Conservation (phyloP, 2,797 vertebrate species). For the Glyptemys insculpta region DNA sequence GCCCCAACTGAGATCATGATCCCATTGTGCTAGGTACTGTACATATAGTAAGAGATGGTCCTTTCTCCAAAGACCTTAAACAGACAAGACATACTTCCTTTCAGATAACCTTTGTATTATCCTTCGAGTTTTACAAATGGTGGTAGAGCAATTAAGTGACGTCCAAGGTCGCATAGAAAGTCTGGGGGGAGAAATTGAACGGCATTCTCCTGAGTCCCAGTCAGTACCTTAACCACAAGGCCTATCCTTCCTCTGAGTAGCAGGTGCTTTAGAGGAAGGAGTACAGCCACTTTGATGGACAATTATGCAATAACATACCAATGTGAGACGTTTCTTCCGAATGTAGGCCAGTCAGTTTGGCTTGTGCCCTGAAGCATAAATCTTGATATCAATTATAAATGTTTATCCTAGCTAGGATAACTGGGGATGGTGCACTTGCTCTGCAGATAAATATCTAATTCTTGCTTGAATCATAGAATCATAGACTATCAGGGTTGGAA, state of each 20-base stretch:
- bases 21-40: not conserved
- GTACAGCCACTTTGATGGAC: not conserved
- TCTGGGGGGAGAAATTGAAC: not conserved
- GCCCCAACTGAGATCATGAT: not conserved
- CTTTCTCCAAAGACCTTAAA: fast-evolving
- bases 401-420: not conserved
- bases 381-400: not conserved
- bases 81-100: not conserved
- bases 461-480: too few relatives aligned
- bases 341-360: not conserved
- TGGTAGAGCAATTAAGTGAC: not conserved
- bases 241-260: not conserved
- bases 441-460: not conserved
- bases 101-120: not conserved
- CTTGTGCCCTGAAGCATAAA: not conserved
- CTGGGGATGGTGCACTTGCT: not conserved
- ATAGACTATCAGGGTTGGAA: too few relatives aligned
- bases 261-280: not conserved
- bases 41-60: not conserved
- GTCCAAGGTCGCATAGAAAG: not conserved
- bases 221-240: not conserved
- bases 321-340: not conserved
- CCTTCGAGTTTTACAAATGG: not conserved
- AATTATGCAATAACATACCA: not conserved
- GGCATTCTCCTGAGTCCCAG: not conserved